A percentile compares a stretch with the other conserved stretches of the same genome.
phyloP scores from a whole-genome alignment of 2,888 invertebrate species.

The Hyposoter dolosus region DNA sequence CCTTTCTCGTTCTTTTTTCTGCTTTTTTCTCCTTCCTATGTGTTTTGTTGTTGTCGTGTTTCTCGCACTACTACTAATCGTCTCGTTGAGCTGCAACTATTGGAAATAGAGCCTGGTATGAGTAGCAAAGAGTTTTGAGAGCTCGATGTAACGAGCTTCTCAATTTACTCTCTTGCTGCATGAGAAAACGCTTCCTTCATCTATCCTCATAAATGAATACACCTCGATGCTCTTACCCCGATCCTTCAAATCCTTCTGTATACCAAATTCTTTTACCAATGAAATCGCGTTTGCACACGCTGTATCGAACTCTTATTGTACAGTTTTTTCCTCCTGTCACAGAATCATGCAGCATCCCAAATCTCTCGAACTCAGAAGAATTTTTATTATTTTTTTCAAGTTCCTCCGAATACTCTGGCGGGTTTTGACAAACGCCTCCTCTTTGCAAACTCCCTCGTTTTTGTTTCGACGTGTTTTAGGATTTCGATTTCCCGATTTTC shows the following conservation, averaged over 20 bases:
- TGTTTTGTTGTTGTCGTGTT: constrained; percentile 61
- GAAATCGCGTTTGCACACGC: constrained; percentile 68
- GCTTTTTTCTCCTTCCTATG: constrained; percentile 6
- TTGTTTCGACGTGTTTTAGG: not conserved
- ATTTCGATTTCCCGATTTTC: not conserved
- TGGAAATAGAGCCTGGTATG: constrained; percentile 73
- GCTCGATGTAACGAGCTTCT: constrained; percentile 69
- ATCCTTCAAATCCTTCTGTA: constrained; percentile 31
- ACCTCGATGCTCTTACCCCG: constrained; percentile 39
- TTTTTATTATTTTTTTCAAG: not conserved
- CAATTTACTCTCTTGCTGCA: constrained; percentile 49
- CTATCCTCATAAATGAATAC: constrained; percentile 29
- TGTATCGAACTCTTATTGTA: constrained; percentile 57
- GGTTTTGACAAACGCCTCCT: too few relatives aligned
- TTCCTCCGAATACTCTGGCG: not conserved
- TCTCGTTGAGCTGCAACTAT: constrained; percentile 54
- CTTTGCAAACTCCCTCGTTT: too few relatives aligned
- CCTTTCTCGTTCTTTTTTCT: constrained; percentile 28
- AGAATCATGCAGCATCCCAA: not conserved
- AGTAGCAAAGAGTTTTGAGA: constrained; percentile 71
- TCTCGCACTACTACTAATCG: constrained; percentile 60
- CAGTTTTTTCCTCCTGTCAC: constrained; percentile 15
- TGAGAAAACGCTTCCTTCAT: constrained; percentile 59
- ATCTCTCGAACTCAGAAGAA: constrained; percentile 9
- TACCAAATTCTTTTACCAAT: constrained; percentile 54